phyloP scores from a whole-genome alignment of 2,888 invertebrate species.

The Drosophila algonquin region DNA sequence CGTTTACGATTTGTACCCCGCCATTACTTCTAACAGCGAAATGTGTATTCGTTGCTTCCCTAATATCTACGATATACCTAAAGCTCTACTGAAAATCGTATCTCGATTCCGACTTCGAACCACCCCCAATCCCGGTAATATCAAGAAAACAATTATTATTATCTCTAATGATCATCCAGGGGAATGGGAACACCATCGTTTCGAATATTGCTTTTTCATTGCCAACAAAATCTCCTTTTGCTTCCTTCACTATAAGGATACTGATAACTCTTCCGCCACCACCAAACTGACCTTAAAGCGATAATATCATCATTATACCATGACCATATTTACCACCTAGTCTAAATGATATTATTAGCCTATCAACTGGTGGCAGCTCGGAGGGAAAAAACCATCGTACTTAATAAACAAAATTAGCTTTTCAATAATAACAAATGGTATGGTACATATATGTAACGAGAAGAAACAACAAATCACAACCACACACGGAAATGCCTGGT shows the following conservation, averaged over 20 bases:
- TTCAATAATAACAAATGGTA: constrained; percentile 14
- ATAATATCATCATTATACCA: constrained; percentile 10
- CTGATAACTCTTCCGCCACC: constrained; percentile 17
- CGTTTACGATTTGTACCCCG: constrained; percentile 66
- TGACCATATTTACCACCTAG: background rate
- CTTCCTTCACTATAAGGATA: background rate
- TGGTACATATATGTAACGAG: background rate
- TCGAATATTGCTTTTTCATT: constrained; percentile 6
- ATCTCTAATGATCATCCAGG: background rate
- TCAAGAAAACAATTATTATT: constrained; percentile 35
- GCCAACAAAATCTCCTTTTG: constrained; percentile 3
- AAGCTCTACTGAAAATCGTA: constrained; percentile 66
- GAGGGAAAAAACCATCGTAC: constrained; percentile 10
- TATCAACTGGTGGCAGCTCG: constrained; percentile 20
- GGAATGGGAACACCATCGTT: constrained; percentile 9
- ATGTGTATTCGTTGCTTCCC: constrained; percentile 70
- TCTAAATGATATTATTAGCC: constrained; percentile 9
- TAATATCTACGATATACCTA: constrained; percentile 69
- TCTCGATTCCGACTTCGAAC: constrained; percentile 25
- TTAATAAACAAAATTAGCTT: constrained; percentile 26
- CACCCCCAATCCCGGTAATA: constrained; percentile 59
- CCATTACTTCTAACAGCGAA: constrained; percentile 74
- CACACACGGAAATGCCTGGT: constrained; percentile 27
- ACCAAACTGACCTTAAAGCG: constrained; percentile 4
- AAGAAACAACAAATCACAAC: constrained; percentile 31